Percentiles rank a stretch among this genome's conserved stretches.
These are phyloP conservation scores for Melieria picta DNA, from an alignment of 2,888 invertebrate genomes.

Conservation along the genomic window DNA sequence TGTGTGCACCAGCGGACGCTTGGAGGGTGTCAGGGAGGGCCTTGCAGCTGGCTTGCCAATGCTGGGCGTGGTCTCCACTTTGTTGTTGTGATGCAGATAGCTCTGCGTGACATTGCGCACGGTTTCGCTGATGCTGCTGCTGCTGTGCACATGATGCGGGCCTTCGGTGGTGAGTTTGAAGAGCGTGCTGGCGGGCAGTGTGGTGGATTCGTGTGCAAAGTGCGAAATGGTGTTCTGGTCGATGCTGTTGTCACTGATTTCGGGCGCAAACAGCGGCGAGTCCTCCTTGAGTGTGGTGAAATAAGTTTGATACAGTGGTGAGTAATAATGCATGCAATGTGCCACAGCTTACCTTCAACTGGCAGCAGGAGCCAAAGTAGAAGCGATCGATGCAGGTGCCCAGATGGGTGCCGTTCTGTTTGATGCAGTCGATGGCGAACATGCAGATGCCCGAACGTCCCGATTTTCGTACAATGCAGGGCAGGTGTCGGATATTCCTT, in stretches of 20 bases:
- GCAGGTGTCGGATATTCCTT: constrained; percentile 88
- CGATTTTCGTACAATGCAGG: constrained; percentile 84
- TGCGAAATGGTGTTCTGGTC: constrained; percentile 66
- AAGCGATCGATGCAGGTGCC: constrained; percentile 94
- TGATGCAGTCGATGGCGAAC: constrained; percentile 93
- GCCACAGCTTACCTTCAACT: constrained; percentile 69
- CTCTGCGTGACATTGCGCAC: constrained; percentile 54
- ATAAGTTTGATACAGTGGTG: background rate
- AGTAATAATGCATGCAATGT: background rate
- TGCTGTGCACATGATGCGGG: constrained; percentile 40
- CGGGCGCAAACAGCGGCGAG: constrained; percentile 57
- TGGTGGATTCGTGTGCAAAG: constrained; percentile 62
- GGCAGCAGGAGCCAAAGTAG: constrained; percentile 93
- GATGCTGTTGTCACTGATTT: constrained; percentile 66
- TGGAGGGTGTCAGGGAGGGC: constrained; percentile 22
- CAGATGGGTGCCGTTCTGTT: constrained; percentile 89
- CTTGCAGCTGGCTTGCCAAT: constrained; percentile 20
- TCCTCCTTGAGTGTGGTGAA: constrained; percentile 46
- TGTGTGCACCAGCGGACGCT: constrained; percentile 49
- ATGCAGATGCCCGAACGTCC: constrained; percentile 88
- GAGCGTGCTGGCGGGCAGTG: constrained; percentile 56
- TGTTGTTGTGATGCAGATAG: constrained; percentile 31
- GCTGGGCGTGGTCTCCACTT: constrained; percentile 31
- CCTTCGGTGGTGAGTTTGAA: constrained; percentile 58
- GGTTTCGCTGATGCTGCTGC: constrained; percentile 43